A percentile compares a stretch with the other conserved stretches of the same genome.
Evolutionary conservation across 2,888 invertebrate species (phyloP).

Genomic region (Xestia xanthographa): DNA sequence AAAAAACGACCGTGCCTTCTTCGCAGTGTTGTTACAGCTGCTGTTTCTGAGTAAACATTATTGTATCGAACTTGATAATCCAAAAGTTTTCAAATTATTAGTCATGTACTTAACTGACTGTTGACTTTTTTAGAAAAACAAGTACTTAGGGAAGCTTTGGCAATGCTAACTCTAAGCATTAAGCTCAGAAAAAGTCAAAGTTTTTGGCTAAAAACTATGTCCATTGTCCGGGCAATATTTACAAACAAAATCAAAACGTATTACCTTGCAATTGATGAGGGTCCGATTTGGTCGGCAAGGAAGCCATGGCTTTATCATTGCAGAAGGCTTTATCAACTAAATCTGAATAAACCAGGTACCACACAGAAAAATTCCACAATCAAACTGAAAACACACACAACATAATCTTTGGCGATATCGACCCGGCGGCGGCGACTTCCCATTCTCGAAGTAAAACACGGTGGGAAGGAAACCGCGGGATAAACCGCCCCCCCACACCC

Average conservation of each 20-base stretch:
- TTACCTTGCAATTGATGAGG: too few species aligned
- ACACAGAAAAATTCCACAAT: not conserved
- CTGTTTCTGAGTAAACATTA: not conserved
- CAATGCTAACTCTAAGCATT: not conserved
- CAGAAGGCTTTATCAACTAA: not conserved
- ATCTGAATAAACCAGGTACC: not conserved
- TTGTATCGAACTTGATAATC: not conserved
- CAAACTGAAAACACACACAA: constrained; percentile 68
- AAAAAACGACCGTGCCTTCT: not conserved
- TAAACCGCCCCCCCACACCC: constrained; percentile 83
- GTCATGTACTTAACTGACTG: not conserved
- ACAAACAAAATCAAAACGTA: too few species aligned
- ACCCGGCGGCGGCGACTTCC: constrained; percentile 90
- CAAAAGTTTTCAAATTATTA: not conserved
- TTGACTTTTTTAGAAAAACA: not conserved
- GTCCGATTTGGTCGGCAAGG: not conserved
- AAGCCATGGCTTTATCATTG: not conserved
- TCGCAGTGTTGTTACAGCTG: not conserved
- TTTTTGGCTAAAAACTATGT: not conserved
- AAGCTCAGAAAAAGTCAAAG: not conserved
- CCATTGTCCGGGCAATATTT: not conserved
- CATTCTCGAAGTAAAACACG: constrained; percentile 91
- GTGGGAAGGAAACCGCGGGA: constrained; percentile 90
- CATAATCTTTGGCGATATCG: constrained; percentile 89
- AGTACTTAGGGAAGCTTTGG: not conserved